Base-by-base conservation (phyloP, 2,888 invertebrate species). In the Branchellion lobata region DNA sequence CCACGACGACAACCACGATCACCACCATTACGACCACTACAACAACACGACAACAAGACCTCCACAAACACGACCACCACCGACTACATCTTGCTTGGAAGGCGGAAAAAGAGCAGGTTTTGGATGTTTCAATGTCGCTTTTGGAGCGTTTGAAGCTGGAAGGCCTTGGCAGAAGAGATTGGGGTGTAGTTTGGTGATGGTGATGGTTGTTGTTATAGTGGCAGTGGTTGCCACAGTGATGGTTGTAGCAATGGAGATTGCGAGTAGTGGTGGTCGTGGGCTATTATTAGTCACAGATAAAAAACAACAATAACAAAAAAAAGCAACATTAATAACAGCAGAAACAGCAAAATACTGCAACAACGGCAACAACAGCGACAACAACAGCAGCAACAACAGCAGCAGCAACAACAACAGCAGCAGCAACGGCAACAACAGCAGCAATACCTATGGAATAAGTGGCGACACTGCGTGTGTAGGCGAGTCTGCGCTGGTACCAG, bases 241-340 rank as follows among this genome's bases (percentile, higher is more conserved):
- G n/a, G n/a, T n/a, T n/a, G n/a, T n/a, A n/a, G n/a, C n/a, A n/a
- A n/a, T n/a, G n/a, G n/a, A n/a, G n/a, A n/a, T n/a, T n/a, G n/a
- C n/a, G n/a, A n/a, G 86, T 95, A 95, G 76, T 98, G 89, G 0
- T 97, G 98, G 89, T 98, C 97, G 85, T 95, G 94, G 0, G n/a
- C n/a, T n/a, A n/a, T n/a, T n/a, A n/a, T n/a, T n/a, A n/a, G n/a
- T 40, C 40, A 40, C 40, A 40, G 14, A 40, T 40, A 8, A 40
- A 8, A 40, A 40, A n/a, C n/a, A 40, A 40, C 40, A 40, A 40
- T 14, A 5, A 40, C 5, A 40, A 40, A 40, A 8, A 40, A 69
- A 24, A 69, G 33, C 33, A 24, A 29, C n/a, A n/a, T n/a, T 21
- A 3, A 69, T 29, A 69, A 1, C 3, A n/a, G 29, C 31, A 29